These are phyloP conservation scores for Cebuella pygmaea DNA, from an alignment of 2,797 vertebrate genomes.

Conservation along the genomic window DNA sequence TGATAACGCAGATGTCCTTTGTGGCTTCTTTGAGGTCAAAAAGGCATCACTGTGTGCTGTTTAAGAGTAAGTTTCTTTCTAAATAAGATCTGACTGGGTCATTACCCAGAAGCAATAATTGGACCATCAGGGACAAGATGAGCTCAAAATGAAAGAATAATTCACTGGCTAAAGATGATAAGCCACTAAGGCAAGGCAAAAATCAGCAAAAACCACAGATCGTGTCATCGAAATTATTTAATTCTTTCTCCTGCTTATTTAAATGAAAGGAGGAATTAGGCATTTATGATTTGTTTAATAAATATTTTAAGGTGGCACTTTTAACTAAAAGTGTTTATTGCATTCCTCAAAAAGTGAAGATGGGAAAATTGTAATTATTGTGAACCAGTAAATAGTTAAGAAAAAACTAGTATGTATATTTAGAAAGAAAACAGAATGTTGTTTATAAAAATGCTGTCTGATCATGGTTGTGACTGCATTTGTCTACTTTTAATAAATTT, in stretches of 20 bases:
- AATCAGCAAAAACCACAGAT: slow-evolving; percentile 40
- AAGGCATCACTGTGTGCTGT: slow-evolving; percentile 53
- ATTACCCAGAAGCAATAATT: slow-evolving; percentile 73
- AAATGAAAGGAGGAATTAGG: not conserved
- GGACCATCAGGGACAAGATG: slow-evolving; percentile 63
- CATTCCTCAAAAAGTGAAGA: not conserved
- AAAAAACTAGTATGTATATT: not conserved
- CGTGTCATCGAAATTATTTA: not conserved
- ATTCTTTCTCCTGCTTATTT: not conserved
- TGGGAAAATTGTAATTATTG: not conserved
- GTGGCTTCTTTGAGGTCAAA: slow-evolving; percentile 68
- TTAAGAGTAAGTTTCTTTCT: slow-evolving; percentile 64
- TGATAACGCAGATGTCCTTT: slow-evolving; percentile 64
- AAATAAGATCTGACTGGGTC: slow-evolving; percentile 72
- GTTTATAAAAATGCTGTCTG: not conserved
- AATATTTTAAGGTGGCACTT: slow-evolving; percentile 10
- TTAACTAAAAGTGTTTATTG: not conserved
- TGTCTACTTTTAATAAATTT: slow-evolving; percentile 1
- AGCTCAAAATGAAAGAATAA: slow-evolving; percentile 70
- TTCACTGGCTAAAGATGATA: slow-evolving; percentile 54
- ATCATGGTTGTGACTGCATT: not conserved
- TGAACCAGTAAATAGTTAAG: not conserved
- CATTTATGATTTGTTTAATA: not conserved
- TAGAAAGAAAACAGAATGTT: not conserved
- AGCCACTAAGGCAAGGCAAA: slow-evolving; percentile 38